Evolutionary conservation across 1,140 invertebrate species (phyloP), one percentile per base, ranked within the genome.

Genomic region (Chymomyza costata): DNA sequence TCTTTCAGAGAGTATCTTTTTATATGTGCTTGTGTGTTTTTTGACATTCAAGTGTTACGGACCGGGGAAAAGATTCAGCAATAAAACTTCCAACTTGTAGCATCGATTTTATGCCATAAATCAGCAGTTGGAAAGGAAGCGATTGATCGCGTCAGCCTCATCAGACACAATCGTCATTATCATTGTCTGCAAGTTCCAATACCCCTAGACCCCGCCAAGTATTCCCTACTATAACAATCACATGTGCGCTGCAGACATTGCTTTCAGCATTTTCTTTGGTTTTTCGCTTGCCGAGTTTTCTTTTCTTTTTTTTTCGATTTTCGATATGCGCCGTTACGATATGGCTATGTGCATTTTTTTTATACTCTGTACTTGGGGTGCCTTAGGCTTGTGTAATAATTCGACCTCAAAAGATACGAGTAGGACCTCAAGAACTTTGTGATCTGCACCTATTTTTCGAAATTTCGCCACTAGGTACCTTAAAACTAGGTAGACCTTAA

Each of bases 271-370:
- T 60, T 60, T 55, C 51, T 54, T 49, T 48, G 16, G 51, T 31
- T 48, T n/a, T n/a, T n/a, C n/a, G 21, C 21, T 34, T 37, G 37
- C 32, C 37, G 50, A 60, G 61, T 76, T 76, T 78, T 68, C 71
- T 62, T 47, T 78, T 76, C 70, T 76, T 76, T 78, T 68, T 71
- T 62, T 47, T 78, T 76, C 70, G 70, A 74, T 69, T 74, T 66
- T 60, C 67, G 62, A 70, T 69, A 53, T 51, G 54, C 43, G 18
- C 34, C 52, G 62, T 8, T 25, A 25, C n/a, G n/a, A n/a, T n/a
- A n/a, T n/a, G n/a, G n/a, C n/a, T n/a, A n/a, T n/a, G n/a, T n/a
- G n/a, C n/a, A n/a, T n/a, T n/a, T n/a, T n/a, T n/a, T n/a, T n/a
- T n/a, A n/a, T n/a, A n/a, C n/a, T n/a, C n/a, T n/a, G n/a, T n/a